Percentiles rank a stretch among this genome's conserved stretches.
Conservation (phyloP, 2,888 invertebrate species). For the Luperina testacea region DNA sequence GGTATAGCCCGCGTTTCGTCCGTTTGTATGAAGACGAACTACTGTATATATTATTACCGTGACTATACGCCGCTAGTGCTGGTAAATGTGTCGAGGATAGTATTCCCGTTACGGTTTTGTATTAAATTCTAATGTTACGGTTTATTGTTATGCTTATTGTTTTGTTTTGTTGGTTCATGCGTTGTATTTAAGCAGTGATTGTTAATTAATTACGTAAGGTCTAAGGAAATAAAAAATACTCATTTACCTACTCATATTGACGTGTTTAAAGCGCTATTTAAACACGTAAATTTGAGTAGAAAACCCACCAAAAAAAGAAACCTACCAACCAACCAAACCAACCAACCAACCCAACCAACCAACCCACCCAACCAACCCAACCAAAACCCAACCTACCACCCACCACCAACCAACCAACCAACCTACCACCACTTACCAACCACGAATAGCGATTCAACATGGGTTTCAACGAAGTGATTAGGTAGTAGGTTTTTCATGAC, state of each 20-base stretch:
- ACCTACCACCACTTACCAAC: too few species aligned
- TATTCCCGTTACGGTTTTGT: conserved; percentile 53
- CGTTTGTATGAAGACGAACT: too few species aligned
- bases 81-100: conserved; percentile 53
- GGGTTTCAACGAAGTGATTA: neutral
- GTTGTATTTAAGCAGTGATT: neutral
- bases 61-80: conserved; percentile 55
- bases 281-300: too few species aligned
- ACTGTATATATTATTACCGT: too few species aligned
- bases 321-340: too few species aligned
- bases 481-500: neutral
- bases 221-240: neutral
- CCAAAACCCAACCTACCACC: too few species aligned
- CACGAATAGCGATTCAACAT: neutral
- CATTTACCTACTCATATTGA: neutral
- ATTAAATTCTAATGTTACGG: conserved; percentile 38
- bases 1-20: too few species aligned
- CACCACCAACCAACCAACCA: too few species aligned
- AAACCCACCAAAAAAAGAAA: too few species aligned
- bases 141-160: conserved; percentile 33
- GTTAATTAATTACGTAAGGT: conserved; percentile 3
- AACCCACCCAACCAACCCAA: too few species aligned
- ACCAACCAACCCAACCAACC: too few species aligned
- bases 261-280: too few species aligned
- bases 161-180: conserved; percentile 8